Conservation (phyloP, 2,113 vertebrate genomes). For the Elaphurus davidianus region DNA sequence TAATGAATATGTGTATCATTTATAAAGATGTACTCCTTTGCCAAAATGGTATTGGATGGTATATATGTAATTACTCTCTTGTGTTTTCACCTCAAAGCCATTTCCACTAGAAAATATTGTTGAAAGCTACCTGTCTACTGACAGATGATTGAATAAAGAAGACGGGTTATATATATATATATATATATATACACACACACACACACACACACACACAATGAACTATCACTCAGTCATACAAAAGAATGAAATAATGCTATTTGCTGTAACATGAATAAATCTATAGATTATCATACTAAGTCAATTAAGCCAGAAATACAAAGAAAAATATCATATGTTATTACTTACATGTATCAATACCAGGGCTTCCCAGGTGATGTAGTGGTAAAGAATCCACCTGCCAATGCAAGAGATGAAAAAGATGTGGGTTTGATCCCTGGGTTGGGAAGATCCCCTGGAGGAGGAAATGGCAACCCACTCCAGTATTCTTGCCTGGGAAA, state of each 20-base stretch:
- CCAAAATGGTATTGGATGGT: neutral
- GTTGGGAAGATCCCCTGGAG: neutral
- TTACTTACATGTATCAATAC: neutral
- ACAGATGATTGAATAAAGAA: neutral
- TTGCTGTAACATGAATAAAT: neutral
- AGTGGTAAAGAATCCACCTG: neutral
- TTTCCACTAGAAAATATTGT: neutral
- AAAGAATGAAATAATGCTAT: neutral
- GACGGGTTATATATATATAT: neutral
- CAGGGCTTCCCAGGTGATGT: neutral
- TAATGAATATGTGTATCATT: neutral
- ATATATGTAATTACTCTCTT: neutral
- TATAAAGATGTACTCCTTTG: neutral
- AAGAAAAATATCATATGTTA: neutral
- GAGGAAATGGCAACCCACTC: neutral
- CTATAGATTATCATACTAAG: neutral
- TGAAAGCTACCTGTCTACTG: neutral
- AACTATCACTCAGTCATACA: neutral
- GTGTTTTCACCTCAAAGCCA: neutral
- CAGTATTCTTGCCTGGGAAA: neutral
- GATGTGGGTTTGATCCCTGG: neutral
- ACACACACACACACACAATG: fast-evolving
- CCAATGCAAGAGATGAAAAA: neutral
- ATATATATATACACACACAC: fast-evolving
- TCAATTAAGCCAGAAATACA: neutral